Base-by-base conservation (phyloP, 1,140 invertebrate species). In the Ostrea denselamellosa region DNA sequence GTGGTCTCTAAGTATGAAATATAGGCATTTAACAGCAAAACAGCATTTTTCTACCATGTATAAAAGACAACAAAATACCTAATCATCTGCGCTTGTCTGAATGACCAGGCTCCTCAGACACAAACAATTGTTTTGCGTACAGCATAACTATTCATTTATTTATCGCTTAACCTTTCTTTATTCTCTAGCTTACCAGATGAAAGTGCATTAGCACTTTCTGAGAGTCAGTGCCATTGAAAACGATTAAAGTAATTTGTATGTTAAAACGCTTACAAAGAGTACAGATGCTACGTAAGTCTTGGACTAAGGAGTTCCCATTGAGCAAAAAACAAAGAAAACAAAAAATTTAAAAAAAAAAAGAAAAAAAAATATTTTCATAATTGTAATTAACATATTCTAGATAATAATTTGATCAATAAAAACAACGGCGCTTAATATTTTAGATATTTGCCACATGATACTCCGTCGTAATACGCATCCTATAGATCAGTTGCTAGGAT, bases 241-340 rank as follows among this genome's bases (percentile, higher is more conserved):
- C 25, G 68, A 77, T 34, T 77, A 25, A 34, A 77, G 68, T 77
- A 77, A 77, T 77, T 77, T 77, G 68, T 77, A 77, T 77, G 68
- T 77, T 77, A 22, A 77, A 77, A 22, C 68, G 12, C 12, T 77
- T 34, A 28, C 65, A 77, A 77, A 77, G 68, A 77, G 68, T 77
- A 25, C 68, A 77, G 68, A 28, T 28, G 28, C 68, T 77, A 25
- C 68, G 68, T 77, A 77, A 77, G 28, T 28, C 7, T 19, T 8
- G 25, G 68, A 25, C 28, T 77, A 28, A 14, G 22, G 28, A 22
- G 25, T 62, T 28, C 68, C 68, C 68, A 22, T 14, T 12, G 68
- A 77, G 12, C 68, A 12, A 25, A 10, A 77, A 25, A 77, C n/a
- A n/a, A n/a, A n/a, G n/a, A n/a, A n/a, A n/a, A n/a, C n/a, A n/a